Conservation (phyloP, 2,797 vertebrate genomes). For the Pangasius macronema region DNA sequence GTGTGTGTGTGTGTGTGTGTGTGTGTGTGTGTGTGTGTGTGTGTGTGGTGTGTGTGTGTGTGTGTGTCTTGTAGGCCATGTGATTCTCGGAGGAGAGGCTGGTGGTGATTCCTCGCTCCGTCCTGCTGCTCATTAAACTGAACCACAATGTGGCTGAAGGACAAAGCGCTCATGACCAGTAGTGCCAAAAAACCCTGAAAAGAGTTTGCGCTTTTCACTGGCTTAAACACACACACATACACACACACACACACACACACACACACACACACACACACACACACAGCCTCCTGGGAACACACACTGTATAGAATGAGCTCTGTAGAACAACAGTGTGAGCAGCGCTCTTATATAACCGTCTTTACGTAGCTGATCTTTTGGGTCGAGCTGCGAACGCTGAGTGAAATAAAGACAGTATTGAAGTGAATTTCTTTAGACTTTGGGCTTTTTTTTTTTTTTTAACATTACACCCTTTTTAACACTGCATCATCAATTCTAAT, state of each 20-base stretch:
- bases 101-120: slow-evolving; percentile 32
- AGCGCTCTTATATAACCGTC: slow-evolving; percentile 43
- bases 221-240: neutral
- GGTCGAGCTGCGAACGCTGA: neutral
- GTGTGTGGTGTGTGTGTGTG: neutral
- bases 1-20: slow-evolving; percentile 11
- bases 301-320: slow-evolving; percentile 12
- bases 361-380: slow-evolving; percentile 28
- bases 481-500: neutral
- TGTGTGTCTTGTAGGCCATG: too few species aligned
- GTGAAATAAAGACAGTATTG: slow-evolving; percentile 18
- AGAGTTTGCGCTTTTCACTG: slow-evolving; percentile 38
- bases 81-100: slow-evolving; percentile 24
- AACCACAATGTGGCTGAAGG: slow-evolving; percentile 40
- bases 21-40: slow-evolving; percentile 10
- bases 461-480: slow-evolving; percentile 19
- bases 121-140: slow-evolving; percentile 45
- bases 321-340: slow-evolving; percentile 16
- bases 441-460: slow-evolving; percentile 2
- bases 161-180: slow-evolving; percentile 30
- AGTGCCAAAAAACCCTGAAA: slow-evolving; percentile 42
- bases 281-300: slow-evolving; percentile 52
- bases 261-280: slow-evolving; percentile 1
- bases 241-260: neutral
- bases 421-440: slow-evolving; percentile 26